Base-by-base conservation (phyloP, 2,888 invertebrate species). In the Tinea semifulvella region DNA sequence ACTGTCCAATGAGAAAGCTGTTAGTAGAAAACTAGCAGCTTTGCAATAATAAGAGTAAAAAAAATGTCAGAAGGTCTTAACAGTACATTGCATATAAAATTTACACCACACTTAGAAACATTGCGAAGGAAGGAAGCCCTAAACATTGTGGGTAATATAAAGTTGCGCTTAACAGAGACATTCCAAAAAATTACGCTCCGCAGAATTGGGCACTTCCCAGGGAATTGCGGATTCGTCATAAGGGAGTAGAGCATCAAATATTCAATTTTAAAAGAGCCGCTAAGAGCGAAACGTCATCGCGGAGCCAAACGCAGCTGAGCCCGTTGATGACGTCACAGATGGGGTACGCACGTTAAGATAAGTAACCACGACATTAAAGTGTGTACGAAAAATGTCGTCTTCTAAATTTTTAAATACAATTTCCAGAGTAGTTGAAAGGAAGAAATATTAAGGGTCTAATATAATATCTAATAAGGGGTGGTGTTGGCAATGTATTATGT, bases 211-310 rank as follows among this genome's bases (percentile, higher is more conserved):
- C 64, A 63, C 63, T 68, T 63, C 56, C 59, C 60, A 25, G 59
- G 63, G 67, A 67, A 60, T 63, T 62, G 63, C 60, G 68, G 65
- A 77, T 73, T 77, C 72, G 71, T 76, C 74, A 73, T 73, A 67
- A 74, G 75, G 74, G 79, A 76, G 74, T 62, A 66, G 62, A 67
- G 62, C 79, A 80, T 80, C 79, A 80, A 80, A 80, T 80, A 80
- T 80, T 80, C 77, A 80, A 80, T 79, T 80, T 80, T 80, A 80
- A 80, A 80, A 77, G 73, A 73, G 62, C 68, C 76, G 79, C 80
- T 80, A 80, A 80, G 76, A 79, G 80, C 81, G 71, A 77, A 79
- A 77, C 65, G 80, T 79, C 80, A 79, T 80, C 73, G 76, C 68
- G 63, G 56, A 63, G 67, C 62, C 67, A 65, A 64, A 61, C 73